Evolutionary conservation across 35 echinoderm and acorn worm genomes (phyloP).

Genomic region (Lytechinus pictus): DNA sequence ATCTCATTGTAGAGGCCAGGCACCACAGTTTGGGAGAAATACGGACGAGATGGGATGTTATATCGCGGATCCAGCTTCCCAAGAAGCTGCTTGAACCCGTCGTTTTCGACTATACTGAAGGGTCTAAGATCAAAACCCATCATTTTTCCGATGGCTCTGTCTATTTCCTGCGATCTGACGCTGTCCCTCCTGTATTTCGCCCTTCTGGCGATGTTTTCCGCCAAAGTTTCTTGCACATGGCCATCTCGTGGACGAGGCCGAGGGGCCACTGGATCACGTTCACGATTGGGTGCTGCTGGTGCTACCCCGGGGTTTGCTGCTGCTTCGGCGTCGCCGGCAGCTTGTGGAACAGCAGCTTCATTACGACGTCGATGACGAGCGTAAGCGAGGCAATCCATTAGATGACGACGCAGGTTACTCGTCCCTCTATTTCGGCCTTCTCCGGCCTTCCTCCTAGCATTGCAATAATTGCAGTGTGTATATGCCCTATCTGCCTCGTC

Average conservation of each 20-base stretch:
- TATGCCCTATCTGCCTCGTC: not conserved
- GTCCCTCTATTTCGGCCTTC: too few relatives aligned
- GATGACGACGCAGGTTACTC: too few relatives aligned
- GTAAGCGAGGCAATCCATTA: too few relatives aligned
- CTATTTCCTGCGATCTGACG: not conserved
- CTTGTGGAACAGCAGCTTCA: not conserved
- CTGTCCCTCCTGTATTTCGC: not conserved
- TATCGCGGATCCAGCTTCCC: not conserved
- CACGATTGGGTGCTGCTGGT: not conserved
- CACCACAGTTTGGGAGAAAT: not conserved
- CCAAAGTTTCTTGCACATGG: not conserved
- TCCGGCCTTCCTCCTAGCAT: not conserved
- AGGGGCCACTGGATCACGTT: not conserved
- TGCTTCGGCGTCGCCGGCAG: not conserved
- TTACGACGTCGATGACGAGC: too few relatives aligned
- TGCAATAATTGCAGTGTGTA: not conserved
- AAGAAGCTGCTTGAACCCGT: too few relatives aligned
- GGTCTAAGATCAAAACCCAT: not conserved
- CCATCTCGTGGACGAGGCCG: not conserved
- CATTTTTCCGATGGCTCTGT: not conserved
- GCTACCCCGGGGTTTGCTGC: not conserved
- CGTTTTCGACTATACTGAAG: not conserved
- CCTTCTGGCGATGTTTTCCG: not conserved
- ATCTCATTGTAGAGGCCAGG: not conserved
- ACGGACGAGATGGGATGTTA: not conserved